Base-by-base conservation (phyloP, 2,113 vertebrate genomes). In the Eulemur macaco region DNA sequence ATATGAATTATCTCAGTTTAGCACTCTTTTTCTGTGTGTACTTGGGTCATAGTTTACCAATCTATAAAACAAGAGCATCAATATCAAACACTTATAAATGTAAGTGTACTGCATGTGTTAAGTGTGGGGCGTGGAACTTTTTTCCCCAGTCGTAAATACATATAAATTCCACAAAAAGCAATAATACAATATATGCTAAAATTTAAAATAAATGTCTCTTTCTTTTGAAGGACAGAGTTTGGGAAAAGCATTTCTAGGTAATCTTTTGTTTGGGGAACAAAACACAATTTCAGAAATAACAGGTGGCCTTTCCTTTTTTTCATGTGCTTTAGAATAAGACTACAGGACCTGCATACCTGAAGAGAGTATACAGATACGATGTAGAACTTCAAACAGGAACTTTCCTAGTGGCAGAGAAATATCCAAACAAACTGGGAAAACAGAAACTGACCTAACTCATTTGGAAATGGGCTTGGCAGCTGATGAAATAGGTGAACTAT, bases 401-500 rank as follows among this genome's bases (percentile, higher is more conserved):
- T 97, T 93, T 96, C 54, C 83, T 93, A 58, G 93, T 96, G 93
- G 89, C 80, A 73, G 76, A 89, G 96, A 97, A 96, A 90, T 95
- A 97, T 95, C 96, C 94, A 86, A 98, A 96, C 94, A 87, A 85
- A 96, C 98, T 97, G 96, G 98, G 98, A 96, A 97, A 98, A 98
- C 98, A 98, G 97, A 98, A 98, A 98, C 98, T 97, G 95, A 96
- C 97, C 86, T 81, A 92, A 95, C 95, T 97, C 89, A 96, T 96
- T 98, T 98, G 96, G 97, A 97, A 98, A 93, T 89, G 95, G 98
- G 97, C 91, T 97, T 94, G 97, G 97, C 50, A 5, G 76, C 98
- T 98, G 97, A 97, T 69, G 97, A 98, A 97, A 97, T 77, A 94
- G 69, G 54, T 77, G 94, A 96, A 95, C 95, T 96, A 77, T 98